Evolutionary conservation across 2,113 vertebrate genomes (phyloP).

Genomic region (Elaphurus davidianus): DNA sequence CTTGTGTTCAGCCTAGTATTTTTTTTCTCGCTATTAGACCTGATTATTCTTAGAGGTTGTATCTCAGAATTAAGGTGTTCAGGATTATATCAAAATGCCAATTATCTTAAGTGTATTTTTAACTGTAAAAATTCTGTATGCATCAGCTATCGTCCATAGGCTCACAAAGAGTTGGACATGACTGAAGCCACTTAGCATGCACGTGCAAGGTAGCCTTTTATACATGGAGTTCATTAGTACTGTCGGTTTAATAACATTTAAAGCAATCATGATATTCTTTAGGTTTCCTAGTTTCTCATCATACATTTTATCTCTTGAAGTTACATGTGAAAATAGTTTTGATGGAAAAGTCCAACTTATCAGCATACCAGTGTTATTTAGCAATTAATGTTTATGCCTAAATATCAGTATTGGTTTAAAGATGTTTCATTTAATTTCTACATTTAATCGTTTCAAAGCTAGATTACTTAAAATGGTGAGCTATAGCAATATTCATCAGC

Average conservation of each 20-base stretch:
- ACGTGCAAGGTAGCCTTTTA: slow-evolving; percentile 65
- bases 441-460: slow-evolving; percentile 16
- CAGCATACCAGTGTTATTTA: not conserved
- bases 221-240: slow-evolving; percentile 59
- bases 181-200: not conserved
- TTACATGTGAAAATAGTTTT: slow-evolving; percentile 13
- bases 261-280: slow-evolving; percentile 26
- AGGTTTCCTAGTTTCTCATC: not conserved
- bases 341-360: not conserved
- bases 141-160: not conserved
- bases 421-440: not conserved
- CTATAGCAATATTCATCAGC: not conserved
- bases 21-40: slow-evolving; percentile 64
- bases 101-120: slow-evolving; percentile 69
- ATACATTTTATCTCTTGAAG: not conserved
- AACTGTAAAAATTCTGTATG: slow-evolving; percentile 70
- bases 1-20: slow-evolving; percentile 59
- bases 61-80: slow-evolving; percentile 72
- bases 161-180: not conserved
- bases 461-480: slow-evolving; percentile 47
- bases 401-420: slow-evolving; percentile 10
- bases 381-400: not conserved
- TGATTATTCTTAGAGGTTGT: slow-evolving; percentile 71
- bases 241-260: slow-evolving; percentile 41
- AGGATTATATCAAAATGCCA: slow-evolving; percentile 68